Evolutionary conservation across 2,797 vertebrate genomes (phyloP), one percentile per base, ranked within the genome.

Genomic region (Mormyrops boulengeri): DNA sequence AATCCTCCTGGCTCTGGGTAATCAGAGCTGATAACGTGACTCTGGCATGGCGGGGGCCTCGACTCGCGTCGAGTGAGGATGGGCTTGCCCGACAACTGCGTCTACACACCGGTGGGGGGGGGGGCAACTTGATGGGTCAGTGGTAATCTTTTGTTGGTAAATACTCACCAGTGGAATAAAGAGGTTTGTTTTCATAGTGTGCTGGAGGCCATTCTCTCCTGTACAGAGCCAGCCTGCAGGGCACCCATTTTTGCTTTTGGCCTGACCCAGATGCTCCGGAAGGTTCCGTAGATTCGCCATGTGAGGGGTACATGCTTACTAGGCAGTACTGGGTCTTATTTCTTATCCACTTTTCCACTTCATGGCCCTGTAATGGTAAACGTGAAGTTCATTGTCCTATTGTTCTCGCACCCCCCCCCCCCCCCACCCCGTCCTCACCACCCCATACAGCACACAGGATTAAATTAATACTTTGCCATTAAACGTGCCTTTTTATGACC

Each of bases 401-500:
- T 57, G 52, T 73, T 22, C 77, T 19, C 38, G n/a, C 44, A 38
- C 12, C 5, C n/a, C n/a, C n/a, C n/a, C n/a, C n/a, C n/a, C n/a
- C n/a, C n/a, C n/a, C n/a, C n/a, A n/a, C n/a, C 30, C 12, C 9
- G 0, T n/a, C 57, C 19, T n/a, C 57, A 1, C 14, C 41, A n/a
- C 52, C 34, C 47, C 69, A 38, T 38, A 84, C 77, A n/a, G 66
- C 50, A 80, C 34, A 60, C 34, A 34, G 80, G 38, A 49, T 62
- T 89, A 47, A 62, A 89, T 85, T 85, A 69, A 88, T 50, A 73
- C 47, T 44, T 52, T 84, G 53, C 82, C 47, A 85, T 87, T 66
- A 85, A 86, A 89, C 85, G 9, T 55, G 52, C 12, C 22, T 87
- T 41, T 82, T 82, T 88, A 85, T 90, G 85, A 82, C 60, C 89